Evolutionary conservation across 2,113 vertebrate species (phyloP), one percentile per base, ranked within the genome.

Genomic region (Kryptolebias marmoratus): DNA sequence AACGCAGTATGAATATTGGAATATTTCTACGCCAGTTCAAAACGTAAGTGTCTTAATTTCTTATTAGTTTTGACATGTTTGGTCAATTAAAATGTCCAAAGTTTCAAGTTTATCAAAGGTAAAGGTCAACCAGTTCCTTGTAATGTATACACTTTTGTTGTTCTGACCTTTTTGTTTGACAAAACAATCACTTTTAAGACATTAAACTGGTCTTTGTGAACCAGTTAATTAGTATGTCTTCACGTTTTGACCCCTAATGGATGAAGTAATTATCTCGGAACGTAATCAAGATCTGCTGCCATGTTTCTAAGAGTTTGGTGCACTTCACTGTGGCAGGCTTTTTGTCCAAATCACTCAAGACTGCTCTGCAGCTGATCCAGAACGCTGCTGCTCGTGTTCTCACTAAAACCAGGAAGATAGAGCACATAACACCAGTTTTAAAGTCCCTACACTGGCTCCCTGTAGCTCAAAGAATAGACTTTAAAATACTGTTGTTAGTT

Each of bases 1-100:
- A 96, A 77, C 93, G 92, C 64, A 93, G 92, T 61, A 95, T 95
- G 91, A 95, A 95, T 79, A 89, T 95, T 64, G 94, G 95, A 28
- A 95, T 96, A 75, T 95, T 96, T 85, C 91, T 96, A 12, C 94
- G 94, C 1, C 95, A 95, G 82, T 94, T 95, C 44, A 96, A 96
- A 84, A 95, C 88, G 95, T 95, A 87, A 94, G 93, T 45, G 16
- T 71, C n/a, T 22, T 75, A 4, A 15, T 64, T 78, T 1, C 10
- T 62, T 18, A 39, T 14, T 55, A 48, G 30, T 16, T 14, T 31
- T 56, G 39, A 9, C 49, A 50, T n/a, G 49, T 8, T 18, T 50
- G 11, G 45, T 14, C 22, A 61, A n/a, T 13, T 61, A 27, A 45
- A 45, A 45, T 13, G 1, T 47, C 3, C 31, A 11, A 61, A 12